phyloP scores from a whole-genome alignment of 92 coral and sea anemone genomes.

The Phenganax marumi region DNA sequence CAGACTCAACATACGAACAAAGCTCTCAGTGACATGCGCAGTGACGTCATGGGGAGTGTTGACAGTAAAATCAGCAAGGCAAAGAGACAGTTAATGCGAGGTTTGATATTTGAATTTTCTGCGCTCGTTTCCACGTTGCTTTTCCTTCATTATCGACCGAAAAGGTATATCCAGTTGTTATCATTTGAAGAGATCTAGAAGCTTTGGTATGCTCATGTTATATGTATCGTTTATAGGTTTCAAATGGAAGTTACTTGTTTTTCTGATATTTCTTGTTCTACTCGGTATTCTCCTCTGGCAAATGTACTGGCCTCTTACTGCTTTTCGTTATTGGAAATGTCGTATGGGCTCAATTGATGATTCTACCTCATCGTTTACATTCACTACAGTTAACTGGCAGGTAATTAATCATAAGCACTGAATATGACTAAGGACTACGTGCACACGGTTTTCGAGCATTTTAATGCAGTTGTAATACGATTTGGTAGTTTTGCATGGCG shows the following conservation, averaged over 20 bases:
- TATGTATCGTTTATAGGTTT: conserved; percentile 56
- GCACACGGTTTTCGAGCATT: not conserved
- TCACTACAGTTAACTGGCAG: conserved; percentile 71
- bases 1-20: conserved; percentile 67
- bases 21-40: conserved; percentile 71
- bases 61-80: conserved; percentile 64
- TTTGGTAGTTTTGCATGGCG: no score
- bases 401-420: conserved; percentile 28
- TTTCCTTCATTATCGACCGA: no score
- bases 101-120: conserved; percentile 3
- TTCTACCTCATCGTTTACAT: conserved; percentile 74
- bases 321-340: conserved; percentile 74
- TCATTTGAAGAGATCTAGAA: not conserved
- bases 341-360: conserved; percentile 67
- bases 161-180: not conserved
- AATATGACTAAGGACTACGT: not conserved
- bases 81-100: conserved; percentile 72
- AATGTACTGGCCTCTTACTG: conserved; percentile 74
- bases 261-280: conserved; percentile 56
- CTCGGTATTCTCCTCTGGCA: conserved; percentile 75
- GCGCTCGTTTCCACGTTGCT: no score
- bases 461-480: no score
- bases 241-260: conserved; percentile 57
- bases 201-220: not conserved
- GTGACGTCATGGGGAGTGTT: conserved; percentile 72